These are phyloP conservation scores for Sporophila hypoxantha DNA, from an alignment of 2,113 vertebrate species.

Conservation along the genomic window DNA sequence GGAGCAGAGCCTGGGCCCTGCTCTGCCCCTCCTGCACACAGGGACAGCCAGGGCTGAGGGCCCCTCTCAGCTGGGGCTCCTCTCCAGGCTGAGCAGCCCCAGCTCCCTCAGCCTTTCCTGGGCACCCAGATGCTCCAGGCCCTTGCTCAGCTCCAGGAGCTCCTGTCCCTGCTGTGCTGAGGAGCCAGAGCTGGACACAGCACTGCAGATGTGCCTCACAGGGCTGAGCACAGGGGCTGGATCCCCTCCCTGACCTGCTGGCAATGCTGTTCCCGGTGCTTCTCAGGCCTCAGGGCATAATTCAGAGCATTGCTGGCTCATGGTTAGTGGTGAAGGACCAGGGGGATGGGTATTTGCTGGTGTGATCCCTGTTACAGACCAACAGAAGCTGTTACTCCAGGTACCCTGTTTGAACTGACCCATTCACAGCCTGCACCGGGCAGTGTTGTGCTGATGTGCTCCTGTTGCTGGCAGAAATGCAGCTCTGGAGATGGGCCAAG, in stretches of 20 bases:
- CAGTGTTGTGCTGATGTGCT: not conserved
- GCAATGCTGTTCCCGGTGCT: not conserved
- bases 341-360: not conserved
- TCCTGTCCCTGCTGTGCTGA: not conserved
- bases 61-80: not conserved
- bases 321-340: not conserved
- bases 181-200: not conserved
- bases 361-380: not conserved
- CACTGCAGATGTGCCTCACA: not conserved
- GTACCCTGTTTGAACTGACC: not conserved
- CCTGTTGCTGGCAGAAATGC: not conserved
- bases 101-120: not conserved
- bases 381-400: not conserved
- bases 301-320: not conserved
- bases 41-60: not conserved
- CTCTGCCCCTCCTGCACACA: not conserved
- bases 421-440: fast-evolving
- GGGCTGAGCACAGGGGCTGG: not conserved
- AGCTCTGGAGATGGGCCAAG: not conserved
- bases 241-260: not conserved
- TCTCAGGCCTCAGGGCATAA: not conserved
- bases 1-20: not conserved
- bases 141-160: not conserved
- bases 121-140: fast-evolving
- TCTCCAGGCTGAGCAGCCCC: not conserved